Percentiles rank a stretch among this genome's conserved stretches.
Evolutionary conservation across 1,140 invertebrate species (phyloP).

Genomic region (Rhizoglyphus robini): DNA sequence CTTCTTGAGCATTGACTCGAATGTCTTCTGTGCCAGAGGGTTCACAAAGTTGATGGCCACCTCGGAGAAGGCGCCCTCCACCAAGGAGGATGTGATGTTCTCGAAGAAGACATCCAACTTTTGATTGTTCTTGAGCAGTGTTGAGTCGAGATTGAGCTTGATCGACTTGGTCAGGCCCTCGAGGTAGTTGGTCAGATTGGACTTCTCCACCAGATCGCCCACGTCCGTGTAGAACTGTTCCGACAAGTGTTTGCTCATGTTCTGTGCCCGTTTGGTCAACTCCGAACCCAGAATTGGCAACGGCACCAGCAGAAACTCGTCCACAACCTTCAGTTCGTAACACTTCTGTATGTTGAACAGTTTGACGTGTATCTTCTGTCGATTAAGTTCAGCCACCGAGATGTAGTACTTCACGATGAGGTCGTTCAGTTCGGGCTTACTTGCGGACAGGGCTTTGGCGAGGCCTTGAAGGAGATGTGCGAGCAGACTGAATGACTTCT

Average conservation of each 20-base stretch:
- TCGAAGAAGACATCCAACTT: not conserved
- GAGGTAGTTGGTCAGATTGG: not conserved
- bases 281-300: not conserved
- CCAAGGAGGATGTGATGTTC: not conserved
- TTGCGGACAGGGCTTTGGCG: not conserved
- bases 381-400: slow-evolving; percentile 4
- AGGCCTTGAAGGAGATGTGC: slow-evolving; percentile 18
- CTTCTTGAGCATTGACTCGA: not conserved
- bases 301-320: not conserved
- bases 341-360: not conserved
- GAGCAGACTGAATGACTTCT: slow-evolving; percentile 8
- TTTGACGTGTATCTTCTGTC: slow-evolving; percentile 16
- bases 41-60: not conserved
- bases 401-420: not conserved
- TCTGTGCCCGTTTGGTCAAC: not conserved
- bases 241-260: not conserved
- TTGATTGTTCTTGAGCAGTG: not conserved
- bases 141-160: not conserved
- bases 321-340: not conserved
- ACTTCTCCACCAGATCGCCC: not conserved
- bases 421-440: not conserved
- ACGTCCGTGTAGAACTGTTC: not conserved
- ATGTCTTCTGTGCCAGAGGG: not conserved
- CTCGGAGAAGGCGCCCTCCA: not conserved
- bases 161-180: not conserved